Base-by-base conservation (phyloP, 2,888 invertebrate species). In the Thumatha senex region DNA sequence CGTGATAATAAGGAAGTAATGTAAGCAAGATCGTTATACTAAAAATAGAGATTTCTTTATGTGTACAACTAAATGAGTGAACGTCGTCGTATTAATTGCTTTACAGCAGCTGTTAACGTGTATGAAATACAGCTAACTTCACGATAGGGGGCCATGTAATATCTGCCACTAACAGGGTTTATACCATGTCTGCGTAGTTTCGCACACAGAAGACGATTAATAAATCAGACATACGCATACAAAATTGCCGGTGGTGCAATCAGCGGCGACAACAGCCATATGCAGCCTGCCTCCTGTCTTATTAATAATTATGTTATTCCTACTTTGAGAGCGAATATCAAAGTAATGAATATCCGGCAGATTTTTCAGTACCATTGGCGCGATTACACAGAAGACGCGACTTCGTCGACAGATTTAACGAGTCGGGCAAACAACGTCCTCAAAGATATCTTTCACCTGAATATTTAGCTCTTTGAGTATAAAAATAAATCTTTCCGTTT, bases 381-480 rank as follows among this genome's bases (percentile, higher is more conserved):
- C 45, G 95, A 94, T 85, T 86, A 86, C 76, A 81, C 74, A 76
- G 84, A 79, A 80, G 77, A 73, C 73, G 75, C 68, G 63, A 46
- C 64, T 54, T 72, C 51, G 89, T 63, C 78, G 89, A 90, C 80
- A 86, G 89, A 89, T 89, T 84, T 88, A 89, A 85, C 78, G 87
- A 78, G 78, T 65, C 76, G 66, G 66, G 77, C 78, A 83, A 85
- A 86, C 86, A 86, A 80, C 85, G 75, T 78, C 73, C 78, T 83
- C 85, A 82, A 82, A 82, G 88, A 88, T 77, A 88, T 89, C 87
- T 89, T 86, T 88, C 89, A 90, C 90, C 89, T 89, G 89, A 89
- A 83, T 87, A 87, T 89, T 89, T 86, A 89, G 88, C 82, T 85
- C 86, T 88, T 89, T 84, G 87, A 83, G 82, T 86, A 35, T 44